Base-by-base conservation (phyloP, 2,888 invertebrate genomes). In the Leptinotarsa haldemani region DNA sequence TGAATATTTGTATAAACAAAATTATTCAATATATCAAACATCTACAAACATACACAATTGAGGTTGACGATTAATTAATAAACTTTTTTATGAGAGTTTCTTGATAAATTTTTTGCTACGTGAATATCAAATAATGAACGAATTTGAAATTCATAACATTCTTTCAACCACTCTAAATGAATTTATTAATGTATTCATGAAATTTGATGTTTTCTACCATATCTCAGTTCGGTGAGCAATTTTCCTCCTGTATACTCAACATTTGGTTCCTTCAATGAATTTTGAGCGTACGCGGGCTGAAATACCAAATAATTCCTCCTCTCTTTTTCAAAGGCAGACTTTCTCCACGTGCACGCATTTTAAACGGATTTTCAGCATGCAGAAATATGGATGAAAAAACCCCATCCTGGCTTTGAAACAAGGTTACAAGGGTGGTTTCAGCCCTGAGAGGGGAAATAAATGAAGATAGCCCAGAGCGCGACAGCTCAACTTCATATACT, bases 381-480 rank as follows among this genome's bases (percentile, higher is more conserved):
- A 30, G 48, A 68, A 72, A 72, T 68, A 65, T 72, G 53, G 56
- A 68, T 68, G 72, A 72, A 68, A 30, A 72, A 68, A 64, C 64
- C 18, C 46, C 50, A 69, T 72, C 52, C 56, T 16, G 46, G 63
- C 61, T 52, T 61, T 67, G 63, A 25, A 61, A 63, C 67, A 63
- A 61, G 66, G 71, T 71, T 71, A 61, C 66, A 22, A 50, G 61
- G 56, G 48, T 65, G 56, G 58, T 30, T 61, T 69, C 50, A 56
- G 65, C 40, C 46, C 15, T 15, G 16, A 65, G 65, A 18, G 16
- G 69, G 69, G 74, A 74, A 30, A 61, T 77, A 80, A 81, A 77
- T 80, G 80, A 81, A 61, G 5, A 78, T 79, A 77, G 77, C 76
- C 73, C 76, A 78, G 78, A 80, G 80, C 77, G 79, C 80, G 80